A percentile compares a stretch with the other conserved stretches of the same genome.
phyloP scores from a whole-genome alignment of 2,797 vertebrate genomes.

The Serranus cabrilla region DNA sequence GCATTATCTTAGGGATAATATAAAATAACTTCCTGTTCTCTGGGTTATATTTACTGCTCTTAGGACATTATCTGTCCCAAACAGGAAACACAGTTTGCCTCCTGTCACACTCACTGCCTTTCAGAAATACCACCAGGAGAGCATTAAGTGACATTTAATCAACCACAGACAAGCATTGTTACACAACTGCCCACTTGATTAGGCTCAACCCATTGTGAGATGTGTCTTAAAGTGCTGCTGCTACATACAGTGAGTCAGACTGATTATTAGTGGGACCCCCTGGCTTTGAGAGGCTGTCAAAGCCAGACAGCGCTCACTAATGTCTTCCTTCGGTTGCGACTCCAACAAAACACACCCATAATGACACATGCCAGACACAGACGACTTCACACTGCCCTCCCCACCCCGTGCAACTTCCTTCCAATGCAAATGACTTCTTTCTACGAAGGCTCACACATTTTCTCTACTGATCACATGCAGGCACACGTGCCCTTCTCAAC shows the following conservation, averaged over 20 bases:
- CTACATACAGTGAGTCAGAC: constrained; percentile 18
- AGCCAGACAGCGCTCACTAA: constrained; percentile 69
- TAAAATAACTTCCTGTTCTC: constrained; percentile 11
- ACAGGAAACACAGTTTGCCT: constrained; percentile 19
- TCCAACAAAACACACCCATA: constrained; percentile 64
- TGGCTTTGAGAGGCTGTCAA: constrained; percentile 79
- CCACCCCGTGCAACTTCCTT: constrained; percentile 11
- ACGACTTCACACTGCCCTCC: constrained; percentile 32
- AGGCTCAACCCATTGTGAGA: constrained; percentile 52
- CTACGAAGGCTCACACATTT: constrained; percentile 29
- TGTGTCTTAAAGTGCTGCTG: constrained; percentile 75
- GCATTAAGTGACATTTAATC: constrained; percentile 61
- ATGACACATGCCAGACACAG: constrained; percentile 83
- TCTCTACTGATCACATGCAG: constrained; percentile 13
- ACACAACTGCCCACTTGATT: constrained; percentile 33
- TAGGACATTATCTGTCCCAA: constrained; percentile 20
- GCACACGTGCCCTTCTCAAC: constrained; percentile 10
- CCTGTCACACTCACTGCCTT: constrained; percentile 31
- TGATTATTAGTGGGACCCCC: constrained; percentile 29
- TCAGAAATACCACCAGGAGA: constrained; percentile 32
- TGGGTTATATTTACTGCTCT: constrained; percentile 6
- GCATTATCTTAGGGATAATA: constrained; percentile 2
- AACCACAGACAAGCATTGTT: constrained; percentile 32
- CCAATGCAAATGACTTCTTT: constrained; percentile 29
- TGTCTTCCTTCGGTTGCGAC: constrained; percentile 59